Evolutionary conservation across 2,797 vertebrate genomes (phyloP), one percentile per base, ranked within the genome.

Genomic region (Anableps anableps): DNA sequence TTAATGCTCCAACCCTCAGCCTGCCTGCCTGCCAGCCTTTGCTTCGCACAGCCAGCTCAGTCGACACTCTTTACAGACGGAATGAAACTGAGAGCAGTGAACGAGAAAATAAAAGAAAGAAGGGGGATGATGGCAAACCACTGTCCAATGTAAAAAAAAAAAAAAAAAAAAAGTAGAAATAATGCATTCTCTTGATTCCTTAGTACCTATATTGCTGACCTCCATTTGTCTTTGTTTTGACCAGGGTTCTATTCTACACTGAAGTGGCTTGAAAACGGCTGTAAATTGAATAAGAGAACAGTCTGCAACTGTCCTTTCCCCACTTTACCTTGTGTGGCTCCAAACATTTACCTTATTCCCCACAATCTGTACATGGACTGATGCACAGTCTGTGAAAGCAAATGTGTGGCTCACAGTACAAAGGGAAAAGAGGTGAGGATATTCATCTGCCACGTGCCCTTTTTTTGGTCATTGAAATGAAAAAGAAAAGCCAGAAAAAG

Each of bases 1-100:
- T 76, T 93, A 91, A 92, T 92, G 92, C 92, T 91, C 89, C 92
- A 85, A 92, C 86, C 90, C 88, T 88, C 86, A 80, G 87, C 88
- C 88, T 47, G 83, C 87, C 83, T 50, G 90, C 87, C 87, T 29
- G 71, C 51, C 74, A 75, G 74, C 74, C 74, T 76, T 84, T 73
- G 86, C 89, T 85, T 80, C 60, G 73, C 70, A 70, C 86, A 85
- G 89, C 86, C 89, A 90, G 86, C 90, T 89, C 77, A 78, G 80
- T 80, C 84, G 21, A 84, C 85, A 53, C 81, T 90, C 81, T 75
- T 77, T 80, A 72, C 71, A 84, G 83, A 77, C 81, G 86, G 79
- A 85, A 88, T 80, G 84, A 91, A 92, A 91, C 64, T 26, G 55
- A 91, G 85, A 86, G 51, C 68, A 76, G 53, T 76, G 74, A 81